These are phyloP conservation scores for Pterophyllum scalare DNA, from an alignment of 2,113 vertebrate species.

Conservation along the genomic window DNA sequence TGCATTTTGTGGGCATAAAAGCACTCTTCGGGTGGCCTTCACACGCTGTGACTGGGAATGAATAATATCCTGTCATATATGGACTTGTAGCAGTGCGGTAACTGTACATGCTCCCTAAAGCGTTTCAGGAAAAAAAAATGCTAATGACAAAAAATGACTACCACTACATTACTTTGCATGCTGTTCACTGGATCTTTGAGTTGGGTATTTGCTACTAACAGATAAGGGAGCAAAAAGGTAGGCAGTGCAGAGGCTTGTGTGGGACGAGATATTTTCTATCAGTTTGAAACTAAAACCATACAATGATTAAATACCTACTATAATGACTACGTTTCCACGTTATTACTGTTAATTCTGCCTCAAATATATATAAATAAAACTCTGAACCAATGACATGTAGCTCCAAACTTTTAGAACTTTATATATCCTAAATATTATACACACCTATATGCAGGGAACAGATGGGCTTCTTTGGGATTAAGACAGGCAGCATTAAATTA, in stretches of 20 bases:
- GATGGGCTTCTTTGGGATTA: slow-evolving; percentile 65
- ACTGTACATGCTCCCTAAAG: not conserved
- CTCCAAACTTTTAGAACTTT: slow-evolving; percentile 19
- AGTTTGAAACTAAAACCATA: not conserved
- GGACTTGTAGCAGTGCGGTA: not conserved
- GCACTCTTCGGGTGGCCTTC: not conserved
- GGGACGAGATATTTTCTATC: slow-evolving; percentile 42
- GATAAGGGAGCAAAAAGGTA: not conserved
- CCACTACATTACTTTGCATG: not conserved
- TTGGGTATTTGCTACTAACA: slow-evolving; percentile 13
- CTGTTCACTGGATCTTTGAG: not conserved
- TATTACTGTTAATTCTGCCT: not conserved
- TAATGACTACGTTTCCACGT: not conserved
- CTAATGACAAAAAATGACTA: not conserved
- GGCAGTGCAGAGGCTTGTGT: slow-evolving; percentile 31
- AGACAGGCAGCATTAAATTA: slow-evolving; percentile 68
- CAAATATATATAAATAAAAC: too few relatives aligned
- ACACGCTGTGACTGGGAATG: not conserved
- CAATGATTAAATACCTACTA: not conserved
- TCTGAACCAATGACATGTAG: not conserved
- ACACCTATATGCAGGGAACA: slow-evolving; percentile 29
- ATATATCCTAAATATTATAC: not conserved
- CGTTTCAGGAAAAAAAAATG: not conserved
- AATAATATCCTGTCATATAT: slow-evolving; percentile 3
- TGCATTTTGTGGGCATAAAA: not conserved